Evolutionary conservation across 2,888 invertebrate genomes (phyloP).

Genomic region (Nemotelus pantherinus): DNA sequence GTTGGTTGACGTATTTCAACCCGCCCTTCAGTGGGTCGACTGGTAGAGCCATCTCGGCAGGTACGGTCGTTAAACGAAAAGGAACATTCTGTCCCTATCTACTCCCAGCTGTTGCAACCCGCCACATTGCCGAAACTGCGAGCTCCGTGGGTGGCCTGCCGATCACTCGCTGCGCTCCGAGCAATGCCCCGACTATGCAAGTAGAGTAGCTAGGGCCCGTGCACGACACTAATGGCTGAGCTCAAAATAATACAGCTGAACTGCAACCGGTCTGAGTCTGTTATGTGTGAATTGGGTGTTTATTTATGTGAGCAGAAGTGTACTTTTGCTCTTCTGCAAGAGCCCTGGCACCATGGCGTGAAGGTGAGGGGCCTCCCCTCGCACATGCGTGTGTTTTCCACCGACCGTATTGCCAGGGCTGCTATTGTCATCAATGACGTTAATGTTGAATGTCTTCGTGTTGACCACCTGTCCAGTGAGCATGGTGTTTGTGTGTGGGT

Average conservation of each 20-base stretch:
- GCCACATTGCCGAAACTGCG: constrained; percentile 13
- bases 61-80: no score
- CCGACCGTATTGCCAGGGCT: not conserved
- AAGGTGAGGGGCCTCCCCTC: not conserved
- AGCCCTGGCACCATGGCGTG: not conserved
- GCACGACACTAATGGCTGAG: not conserved
- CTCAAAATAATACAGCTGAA: no score
- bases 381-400: not conserved
- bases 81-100: no score
- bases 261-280: not conserved
- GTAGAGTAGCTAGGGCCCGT: not conserved
- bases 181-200: not conserved
- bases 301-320: not conserved
- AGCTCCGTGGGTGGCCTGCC: not conserved
- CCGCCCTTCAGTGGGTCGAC: no score
- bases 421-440: not conserved
- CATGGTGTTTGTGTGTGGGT: not conserved
- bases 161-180: not conserved
- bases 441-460: not conserved
- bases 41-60: no score
- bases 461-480: not conserved
- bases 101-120: not conserved
- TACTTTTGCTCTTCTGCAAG: not conserved
- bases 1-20: no score
- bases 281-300: not conserved